Evolutionary conservation across 1,140 invertebrate genomes (phyloP).

Genomic region (Aricia agestis): DNA sequence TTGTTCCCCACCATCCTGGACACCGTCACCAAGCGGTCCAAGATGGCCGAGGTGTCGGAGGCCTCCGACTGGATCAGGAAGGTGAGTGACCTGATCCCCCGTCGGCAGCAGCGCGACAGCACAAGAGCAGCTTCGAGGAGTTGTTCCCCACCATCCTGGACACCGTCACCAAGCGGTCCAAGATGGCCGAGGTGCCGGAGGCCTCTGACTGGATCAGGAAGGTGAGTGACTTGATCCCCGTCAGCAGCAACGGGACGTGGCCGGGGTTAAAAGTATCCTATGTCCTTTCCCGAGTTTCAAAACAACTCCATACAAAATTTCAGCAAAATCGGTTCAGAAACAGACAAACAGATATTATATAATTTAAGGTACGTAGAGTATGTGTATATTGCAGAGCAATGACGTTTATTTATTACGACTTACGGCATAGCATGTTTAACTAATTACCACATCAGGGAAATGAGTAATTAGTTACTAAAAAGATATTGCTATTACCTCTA

Average conservation of each 20-base stretch:
- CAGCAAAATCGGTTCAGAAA: too few species aligned
- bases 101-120: constrained; percentile 27
- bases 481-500: too few species aligned
- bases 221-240: constrained; percentile 28
- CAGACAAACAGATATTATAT: too few species aligned
- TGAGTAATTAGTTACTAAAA: too few species aligned
- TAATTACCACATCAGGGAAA: too few species aligned
- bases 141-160: constrained; percentile 46
- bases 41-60: constrained; percentile 45
- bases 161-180: constrained; percentile 36
- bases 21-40: constrained; percentile 36
- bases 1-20: constrained; percentile 46
- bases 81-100: constrained; percentile 28
- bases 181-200: constrained; percentile 46
- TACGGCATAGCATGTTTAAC: too few species aligned
- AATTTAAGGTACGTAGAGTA: too few species aligned
- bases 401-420: too few species aligned
- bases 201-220: constrained; percentile 49
- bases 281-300: too few species aligned
- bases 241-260: not conserved
- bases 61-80: constrained; percentile 50
- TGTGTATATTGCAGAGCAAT: too few species aligned
- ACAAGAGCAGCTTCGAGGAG: constrained; percentile 49
- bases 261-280: not conserved
- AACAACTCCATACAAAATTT: too few species aligned